phyloP scores from a whole-genome alignment of 2,888 invertebrate species.

The Mesopsocus fuscifrons region DNA sequence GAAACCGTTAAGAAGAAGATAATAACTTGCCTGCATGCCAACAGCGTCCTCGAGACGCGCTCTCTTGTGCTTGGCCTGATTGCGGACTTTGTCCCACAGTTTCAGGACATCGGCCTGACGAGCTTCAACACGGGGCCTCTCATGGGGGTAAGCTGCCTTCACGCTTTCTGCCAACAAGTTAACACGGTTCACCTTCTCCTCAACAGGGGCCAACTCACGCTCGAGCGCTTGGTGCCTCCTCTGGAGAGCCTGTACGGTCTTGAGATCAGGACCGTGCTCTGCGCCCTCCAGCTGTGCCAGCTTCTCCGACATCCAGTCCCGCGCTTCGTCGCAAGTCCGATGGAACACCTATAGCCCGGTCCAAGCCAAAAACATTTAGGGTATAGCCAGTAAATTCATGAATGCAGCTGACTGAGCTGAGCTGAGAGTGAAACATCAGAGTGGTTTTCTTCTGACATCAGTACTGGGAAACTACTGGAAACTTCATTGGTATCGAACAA shows the following conservation, averaged over 20 bases:
- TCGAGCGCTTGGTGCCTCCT: constrained; percentile 83
- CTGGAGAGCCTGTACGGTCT: constrained; percentile 81
- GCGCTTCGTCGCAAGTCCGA: constrained; percentile 88
- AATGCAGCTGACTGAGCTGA: too few relatives aligned
- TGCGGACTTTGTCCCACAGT: constrained; percentile 70
- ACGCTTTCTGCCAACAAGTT: constrained; percentile 77
- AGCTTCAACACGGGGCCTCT: constrained; percentile 64
- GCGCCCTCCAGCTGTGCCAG: constrained; percentile 69
- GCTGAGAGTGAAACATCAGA: too few relatives aligned
- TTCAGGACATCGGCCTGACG: constrained; percentile 69
- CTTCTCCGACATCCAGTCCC: constrained; percentile 96
- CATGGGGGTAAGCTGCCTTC: constrained; percentile 79
- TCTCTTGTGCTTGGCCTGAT: constrained; percentile 67
- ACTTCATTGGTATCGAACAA: too few relatives aligned
- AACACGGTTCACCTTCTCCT: constrained; percentile 82
- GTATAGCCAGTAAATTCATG: too few relatives aligned
- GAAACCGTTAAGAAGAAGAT: too few relatives aligned
- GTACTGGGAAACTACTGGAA: too few relatives aligned
- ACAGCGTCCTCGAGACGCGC: constrained; percentile 81
- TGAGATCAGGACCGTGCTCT: constrained; percentile 63
- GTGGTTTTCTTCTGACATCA: not conserved
- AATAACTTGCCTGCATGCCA: constrained; percentile 55
- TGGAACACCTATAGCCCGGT: too few relatives aligned
- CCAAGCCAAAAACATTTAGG: too few relatives aligned
- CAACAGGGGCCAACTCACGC: constrained; percentile 81